These are phyloP conservation scores for Gymnothorax reevesii DNA, from an alignment of 2,797 vertebrate genomes.

Conservation along the genomic window DNA sequence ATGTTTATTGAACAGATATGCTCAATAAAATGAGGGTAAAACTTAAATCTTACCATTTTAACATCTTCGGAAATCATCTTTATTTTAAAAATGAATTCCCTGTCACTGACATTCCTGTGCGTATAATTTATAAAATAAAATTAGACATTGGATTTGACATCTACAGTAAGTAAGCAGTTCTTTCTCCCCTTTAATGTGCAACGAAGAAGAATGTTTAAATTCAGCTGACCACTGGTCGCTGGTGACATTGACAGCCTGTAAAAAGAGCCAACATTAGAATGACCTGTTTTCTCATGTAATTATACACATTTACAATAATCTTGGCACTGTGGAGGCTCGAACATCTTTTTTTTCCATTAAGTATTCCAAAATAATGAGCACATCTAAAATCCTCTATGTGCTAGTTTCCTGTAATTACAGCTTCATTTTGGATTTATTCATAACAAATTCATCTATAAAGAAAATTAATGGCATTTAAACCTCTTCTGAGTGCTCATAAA, in stretches of 20 bases:
- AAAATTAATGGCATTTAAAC: conserved; percentile 17
- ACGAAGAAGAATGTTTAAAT: background rate
- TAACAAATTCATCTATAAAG: conserved; percentile 13
- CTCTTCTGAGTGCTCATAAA: background rate
- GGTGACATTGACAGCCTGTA: conserved; percentile 4
- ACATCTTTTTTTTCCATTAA: conserved; percentile 40
- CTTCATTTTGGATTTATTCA: conserved; percentile 28
- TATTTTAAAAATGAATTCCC: background rate
- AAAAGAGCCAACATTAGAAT: conserved; percentile 15
- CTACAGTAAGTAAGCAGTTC: conserved; percentile 33
- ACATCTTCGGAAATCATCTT: background rate
- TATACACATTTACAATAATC: conserved; percentile 16
- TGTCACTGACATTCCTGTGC: background rate
- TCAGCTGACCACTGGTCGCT: background rate
- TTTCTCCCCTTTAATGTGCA: background rate
- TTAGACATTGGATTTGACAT: conserved; percentile 45
- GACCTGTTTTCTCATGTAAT: conserved; percentile 33
- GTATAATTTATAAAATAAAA: background rate
- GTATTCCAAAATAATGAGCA: conserved; percentile 40
- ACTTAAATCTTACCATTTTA: too few species aligned
- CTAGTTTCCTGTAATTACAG: conserved; percentile 8
- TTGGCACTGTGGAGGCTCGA: conserved; percentile 53
- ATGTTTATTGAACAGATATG: background rate
- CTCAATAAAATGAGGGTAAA: too few species aligned
- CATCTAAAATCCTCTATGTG: conserved; percentile 1